phyloP scores from a whole-genome alignment of 2,888 invertebrate species.

The Liposcelis brunnea region DNA sequence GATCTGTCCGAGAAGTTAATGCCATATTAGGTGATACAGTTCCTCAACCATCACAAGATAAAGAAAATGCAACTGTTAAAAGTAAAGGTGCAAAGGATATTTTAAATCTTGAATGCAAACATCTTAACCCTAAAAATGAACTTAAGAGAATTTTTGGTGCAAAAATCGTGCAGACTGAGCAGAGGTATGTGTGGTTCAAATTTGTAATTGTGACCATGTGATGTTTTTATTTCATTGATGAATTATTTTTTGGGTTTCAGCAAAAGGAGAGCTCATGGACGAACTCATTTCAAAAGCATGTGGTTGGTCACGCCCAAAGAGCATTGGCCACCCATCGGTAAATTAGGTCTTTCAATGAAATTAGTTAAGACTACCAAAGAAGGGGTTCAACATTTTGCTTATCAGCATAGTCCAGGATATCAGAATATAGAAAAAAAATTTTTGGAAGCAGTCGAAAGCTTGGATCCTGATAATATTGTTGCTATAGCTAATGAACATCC shows the following conservation, averaged over 20 bases:
- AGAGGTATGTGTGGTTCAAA: conserved; percentile 22
- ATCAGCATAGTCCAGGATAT: conserved; percentile 57
- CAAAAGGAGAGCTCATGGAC: conserved; percentile 38
- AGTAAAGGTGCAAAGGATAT: conserved; percentile 28
- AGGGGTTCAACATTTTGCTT: conserved; percentile 46
- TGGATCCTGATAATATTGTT: conserved; percentile 63
- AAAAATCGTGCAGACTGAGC: conserved; percentile 52
- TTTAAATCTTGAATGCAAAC: conserved; percentile 46
- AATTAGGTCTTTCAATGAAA: conserved; percentile 52
- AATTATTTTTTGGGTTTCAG: conserved; percentile 19
- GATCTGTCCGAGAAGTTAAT: conserved; percentile 47
- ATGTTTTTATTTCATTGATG: neutral
- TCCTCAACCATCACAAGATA: conserved; percentile 20
- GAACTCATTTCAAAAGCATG: conserved; percentile 40
- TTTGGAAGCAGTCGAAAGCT: conserved; percentile 57
- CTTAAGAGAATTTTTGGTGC: conserved; percentile 66
- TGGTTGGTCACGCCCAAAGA: conserved; percentile 53
- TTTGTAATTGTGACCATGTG: conserved; percentile 13
- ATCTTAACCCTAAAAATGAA: conserved; percentile 65
- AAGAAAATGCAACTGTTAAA: conserved; percentile 22
- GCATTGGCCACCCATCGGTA: conserved; percentile 51
- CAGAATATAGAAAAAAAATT: conserved; percentile 57
- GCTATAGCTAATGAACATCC: conserved; percentile 53
- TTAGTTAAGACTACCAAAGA: conserved; percentile 32
- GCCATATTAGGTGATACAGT: conserved; percentile 41